Evolutionary conservation across 2,888 invertebrate genomes (phyloP), one percentile per base, ranked within the genome.

Genomic region (Scaptomyza cyrtandrae): DNA sequence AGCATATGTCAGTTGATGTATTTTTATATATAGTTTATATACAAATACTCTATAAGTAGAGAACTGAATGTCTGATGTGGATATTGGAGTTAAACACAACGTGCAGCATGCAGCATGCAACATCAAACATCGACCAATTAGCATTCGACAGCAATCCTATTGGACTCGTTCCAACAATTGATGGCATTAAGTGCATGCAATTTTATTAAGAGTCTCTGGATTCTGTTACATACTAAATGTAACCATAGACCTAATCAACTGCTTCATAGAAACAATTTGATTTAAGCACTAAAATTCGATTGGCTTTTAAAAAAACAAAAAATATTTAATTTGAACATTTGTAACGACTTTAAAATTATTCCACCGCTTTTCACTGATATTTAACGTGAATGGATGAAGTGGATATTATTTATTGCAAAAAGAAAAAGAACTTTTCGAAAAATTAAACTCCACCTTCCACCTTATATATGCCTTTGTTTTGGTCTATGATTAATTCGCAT

Each of bases 41-140:
- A 72, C 29, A 55, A 45, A 64, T n/a, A 41, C 16, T 16, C 56
- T 24, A 53, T 31, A 77, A 41, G 16, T 16, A 41, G 41, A 16
- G 9, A 16, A 41, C 55, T 62, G 37, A n/a, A 60, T 54, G 54
- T 78, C 49, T 59, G 46, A 24, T 62, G 67, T 61, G 57, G 19
- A 33, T 57, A 55, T 58, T 61, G 56, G 46, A 75, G 27, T 56
- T 54, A 31, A 77, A 43, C 27, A 7, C 33, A 52, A 35, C 74
- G 74, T 74, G 74, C 78, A 61, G 44, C 78, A 74, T 69, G 78
- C 75, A 19, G 19, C 19, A 19, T 19, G 19, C 19, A 56, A 65
- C 67, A 77, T 48, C 14, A 24, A 56, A 24, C 24, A 24, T 24
- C 31, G 29, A 44, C 10, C 29, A 49, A 49, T 57, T 56, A 1